phyloP scores from a whole-genome alignment of 2,888 invertebrate species.

The Furcula furcula region DNA sequence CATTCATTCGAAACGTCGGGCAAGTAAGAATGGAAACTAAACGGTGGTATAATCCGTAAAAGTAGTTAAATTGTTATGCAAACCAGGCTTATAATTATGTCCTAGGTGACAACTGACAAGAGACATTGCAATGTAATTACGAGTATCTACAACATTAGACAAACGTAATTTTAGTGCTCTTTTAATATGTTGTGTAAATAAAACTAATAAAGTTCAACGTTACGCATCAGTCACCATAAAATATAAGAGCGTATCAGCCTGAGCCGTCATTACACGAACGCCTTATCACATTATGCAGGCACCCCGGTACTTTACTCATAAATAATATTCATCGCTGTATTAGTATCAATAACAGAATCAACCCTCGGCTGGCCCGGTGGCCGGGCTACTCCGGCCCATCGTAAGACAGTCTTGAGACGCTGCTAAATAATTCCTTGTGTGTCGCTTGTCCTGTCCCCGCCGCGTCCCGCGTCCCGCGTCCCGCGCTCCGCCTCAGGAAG shows the following conservation, averaged over 20 bases:
- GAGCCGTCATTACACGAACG: background rate
- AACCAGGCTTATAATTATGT: too few species aligned
- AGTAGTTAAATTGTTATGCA: too few species aligned
- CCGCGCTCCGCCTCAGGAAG: constrained; percentile 2
- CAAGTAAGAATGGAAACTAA: too few species aligned
- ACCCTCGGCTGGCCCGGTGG: constrained; percentile 2
- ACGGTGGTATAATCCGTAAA: too few species aligned
- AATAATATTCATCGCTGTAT: constrained; percentile 24
- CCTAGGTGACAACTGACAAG: too few species aligned
- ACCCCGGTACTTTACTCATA: constrained; percentile 9
- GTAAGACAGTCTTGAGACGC: constrained; percentile 30
- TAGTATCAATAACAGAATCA: background rate
- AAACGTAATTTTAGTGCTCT: too few species aligned
- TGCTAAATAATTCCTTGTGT: constrained; percentile 53
- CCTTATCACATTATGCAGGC: background rate
- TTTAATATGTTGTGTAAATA: too few species aligned
- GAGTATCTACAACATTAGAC: too few species aligned
- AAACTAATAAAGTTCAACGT: too few species aligned
- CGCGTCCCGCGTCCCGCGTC: background rate
- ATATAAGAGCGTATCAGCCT: background rate
- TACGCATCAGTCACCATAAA: background rate
- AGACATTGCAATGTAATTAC: too few species aligned
- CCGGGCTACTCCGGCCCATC: constrained; percentile 1
- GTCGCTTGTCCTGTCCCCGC: constrained; percentile 6
- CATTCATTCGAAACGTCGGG: too few species aligned